These are phyloP conservation scores for Eucidaris tribuloides DNA, from an alignment of 35 echinoderm and acorn worm genomes.

Conservation along the genomic window DNA sequence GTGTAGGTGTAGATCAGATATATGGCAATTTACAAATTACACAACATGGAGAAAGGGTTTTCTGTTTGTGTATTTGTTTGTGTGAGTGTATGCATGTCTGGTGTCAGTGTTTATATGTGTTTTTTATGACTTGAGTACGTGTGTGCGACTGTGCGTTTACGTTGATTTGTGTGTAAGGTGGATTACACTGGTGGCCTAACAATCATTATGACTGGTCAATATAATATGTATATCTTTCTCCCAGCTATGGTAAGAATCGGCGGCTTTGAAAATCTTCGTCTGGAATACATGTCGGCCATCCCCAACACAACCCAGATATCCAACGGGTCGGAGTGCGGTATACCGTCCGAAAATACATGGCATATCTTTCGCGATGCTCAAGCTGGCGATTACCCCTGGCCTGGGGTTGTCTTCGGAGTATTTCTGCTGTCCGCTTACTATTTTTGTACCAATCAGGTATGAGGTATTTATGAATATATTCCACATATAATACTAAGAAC, in stretches of 20 bases:
- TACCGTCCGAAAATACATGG: slow-evolving; percentile 58
- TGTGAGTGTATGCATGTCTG: too few species aligned
- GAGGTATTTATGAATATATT: background rate
- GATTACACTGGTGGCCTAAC: too few species aligned
- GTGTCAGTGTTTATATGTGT: too few species aligned
- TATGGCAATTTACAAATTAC: too few species aligned
- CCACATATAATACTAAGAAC: too few species aligned
- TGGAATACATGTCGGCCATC: slow-evolving; percentile 76
- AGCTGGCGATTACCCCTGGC: slow-evolving; percentile 69
- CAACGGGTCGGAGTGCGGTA: slow-evolving; percentile 65
- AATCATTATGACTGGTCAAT: too few species aligned
- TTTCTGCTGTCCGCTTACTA: slow-evolving; percentile 73
- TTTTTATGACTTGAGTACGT: too few species aligned
- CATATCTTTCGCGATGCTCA: slow-evolving; percentile 77
- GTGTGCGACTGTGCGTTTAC: too few species aligned
- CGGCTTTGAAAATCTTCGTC: slow-evolving; percentile 40
- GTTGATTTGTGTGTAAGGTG: too few species aligned
- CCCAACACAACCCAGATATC: slow-evolving; percentile 58
- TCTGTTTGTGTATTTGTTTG: too few species aligned
- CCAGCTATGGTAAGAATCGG: slow-evolving; percentile 51
- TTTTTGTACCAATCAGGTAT: slow-evolving; percentile 94
- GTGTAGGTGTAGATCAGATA: too few species aligned
- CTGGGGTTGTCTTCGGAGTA: slow-evolving; percentile 86
- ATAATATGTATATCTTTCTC: background rate
- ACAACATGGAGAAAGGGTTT: too few species aligned